Conservation (phyloP, 53 echinoderm and acorn worm genomes). For the Apostichopus leukothele region DNA sequence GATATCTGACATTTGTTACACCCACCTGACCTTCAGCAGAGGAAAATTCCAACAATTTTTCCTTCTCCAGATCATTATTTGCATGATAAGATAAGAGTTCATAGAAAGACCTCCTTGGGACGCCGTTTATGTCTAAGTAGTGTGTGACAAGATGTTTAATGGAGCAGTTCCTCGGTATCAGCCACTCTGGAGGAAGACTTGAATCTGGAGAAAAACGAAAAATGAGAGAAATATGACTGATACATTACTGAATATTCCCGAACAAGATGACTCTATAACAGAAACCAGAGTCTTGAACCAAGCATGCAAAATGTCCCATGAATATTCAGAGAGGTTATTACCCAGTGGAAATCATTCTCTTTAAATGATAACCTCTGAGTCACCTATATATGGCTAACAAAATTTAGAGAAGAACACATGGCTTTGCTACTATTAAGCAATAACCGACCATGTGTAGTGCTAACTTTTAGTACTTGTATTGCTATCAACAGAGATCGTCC, state of each 20-base stretch:
- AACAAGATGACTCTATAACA: too few relatives aligned
- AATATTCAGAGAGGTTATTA: too few relatives aligned
- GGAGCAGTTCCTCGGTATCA: conserved; percentile 69
- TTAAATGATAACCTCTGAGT: too few relatives aligned
- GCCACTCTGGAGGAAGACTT: conserved; percentile 65
- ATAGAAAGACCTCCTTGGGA: conserved; percentile 95
- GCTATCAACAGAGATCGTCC: too few relatives aligned
- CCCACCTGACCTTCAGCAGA: conserved; percentile 94
- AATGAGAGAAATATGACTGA: not conserved
- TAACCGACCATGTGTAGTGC: too few relatives aligned
- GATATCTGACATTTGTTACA: not conserved
- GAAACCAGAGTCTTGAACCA: not conserved
- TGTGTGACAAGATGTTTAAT: conserved; percentile 73
- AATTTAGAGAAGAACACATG: too few relatives aligned
- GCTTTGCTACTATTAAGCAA: too few relatives aligned
- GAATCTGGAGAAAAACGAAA: conserved; percentile 57
- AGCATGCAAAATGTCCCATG: too few relatives aligned
- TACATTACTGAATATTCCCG: not conserved
- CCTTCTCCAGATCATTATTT: conserved; percentile 80
- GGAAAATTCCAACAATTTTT: conserved; percentile 87
- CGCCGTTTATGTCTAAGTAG: conserved; percentile 86
- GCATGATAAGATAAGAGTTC: conserved; percentile 79
- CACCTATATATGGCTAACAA: too few relatives aligned
- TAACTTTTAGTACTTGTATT: too few relatives aligned
- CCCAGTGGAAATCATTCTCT: too few relatives aligned